phyloP scores from a whole-genome alignment of 1,140 invertebrate species.

The Mizuhopecten yessoensis region DNA sequence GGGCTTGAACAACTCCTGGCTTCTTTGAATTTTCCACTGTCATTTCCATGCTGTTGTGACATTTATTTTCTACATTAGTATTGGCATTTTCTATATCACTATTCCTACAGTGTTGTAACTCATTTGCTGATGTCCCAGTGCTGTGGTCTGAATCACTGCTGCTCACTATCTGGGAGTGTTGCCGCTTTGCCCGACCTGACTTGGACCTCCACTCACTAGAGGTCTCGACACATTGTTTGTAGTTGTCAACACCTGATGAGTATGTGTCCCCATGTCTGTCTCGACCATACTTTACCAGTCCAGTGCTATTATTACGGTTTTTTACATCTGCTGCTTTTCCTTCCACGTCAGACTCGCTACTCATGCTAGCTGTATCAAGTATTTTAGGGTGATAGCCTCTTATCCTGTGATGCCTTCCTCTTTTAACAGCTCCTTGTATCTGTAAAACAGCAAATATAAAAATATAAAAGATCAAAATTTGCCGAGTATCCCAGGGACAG shows the following conservation, averaged over 20 bases:
- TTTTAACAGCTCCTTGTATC: not conserved
- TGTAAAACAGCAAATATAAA: not conserved
- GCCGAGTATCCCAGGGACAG: too few species aligned
- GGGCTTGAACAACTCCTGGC: not conserved
- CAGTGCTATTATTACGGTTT: not conserved
- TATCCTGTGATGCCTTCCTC: not conserved
- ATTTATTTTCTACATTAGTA: too few species aligned
- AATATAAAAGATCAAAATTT: too few species aligned
- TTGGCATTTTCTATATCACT: not conserved
- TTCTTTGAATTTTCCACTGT: not conserved
- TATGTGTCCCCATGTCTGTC: not conserved
- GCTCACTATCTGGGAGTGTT: not conserved
- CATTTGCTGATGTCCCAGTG: not conserved
- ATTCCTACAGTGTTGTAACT: not conserved
- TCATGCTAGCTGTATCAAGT: not conserved
- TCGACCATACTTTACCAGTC: not conserved
- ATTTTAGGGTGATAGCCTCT: not conserved
- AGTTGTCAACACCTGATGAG: not conserved
- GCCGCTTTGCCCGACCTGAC: not conserved
- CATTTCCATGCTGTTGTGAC: too few species aligned
- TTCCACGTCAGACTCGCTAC: not conserved
- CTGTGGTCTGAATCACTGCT: constrained; percentile 2
- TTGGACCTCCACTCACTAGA: not conserved
- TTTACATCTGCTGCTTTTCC: not conserved
- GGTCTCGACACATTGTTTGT: too few species aligned